phyloP scores from a whole-genome alignment of 2,797 vertebrate species.

The Falco rusticolus region DNA sequence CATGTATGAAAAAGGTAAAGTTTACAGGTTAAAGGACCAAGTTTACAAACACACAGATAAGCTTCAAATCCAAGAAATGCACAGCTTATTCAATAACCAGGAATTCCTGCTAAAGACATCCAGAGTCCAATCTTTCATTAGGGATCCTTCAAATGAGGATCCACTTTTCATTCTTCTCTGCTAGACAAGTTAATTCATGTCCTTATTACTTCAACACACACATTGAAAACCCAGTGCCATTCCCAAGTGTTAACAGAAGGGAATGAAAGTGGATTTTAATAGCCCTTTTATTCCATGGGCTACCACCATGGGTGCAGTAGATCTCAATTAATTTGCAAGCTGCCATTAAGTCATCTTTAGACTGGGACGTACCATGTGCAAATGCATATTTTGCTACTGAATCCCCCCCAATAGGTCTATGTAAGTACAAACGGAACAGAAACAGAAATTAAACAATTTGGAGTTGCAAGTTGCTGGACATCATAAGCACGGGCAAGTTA shows the following conservation, averaged over 20 bases:
- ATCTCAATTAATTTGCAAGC: neutral
- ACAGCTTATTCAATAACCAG: neutral
- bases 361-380: neutral
- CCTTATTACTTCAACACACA: neutral
- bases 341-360: neutral
- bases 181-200: neutral
- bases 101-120: neutral
- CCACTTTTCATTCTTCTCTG: neutral
- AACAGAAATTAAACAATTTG: neutral
- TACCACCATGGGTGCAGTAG: neutral
- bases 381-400: neutral
- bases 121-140: neutral
- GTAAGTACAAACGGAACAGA: neutral
- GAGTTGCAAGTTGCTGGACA: neutral
- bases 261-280: neutral
- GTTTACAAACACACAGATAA: neutral
- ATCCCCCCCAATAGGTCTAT: neutral
- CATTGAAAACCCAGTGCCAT: neutral
- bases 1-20: neutral
- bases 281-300: neutral
- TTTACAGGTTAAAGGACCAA: neutral
- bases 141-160: neutral
- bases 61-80: conserved; percentile 40
- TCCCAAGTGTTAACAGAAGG: neutral
- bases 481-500: neutral